Conservation (phyloP, 2,888 invertebrate species). For the Catocala nupta region DNA sequence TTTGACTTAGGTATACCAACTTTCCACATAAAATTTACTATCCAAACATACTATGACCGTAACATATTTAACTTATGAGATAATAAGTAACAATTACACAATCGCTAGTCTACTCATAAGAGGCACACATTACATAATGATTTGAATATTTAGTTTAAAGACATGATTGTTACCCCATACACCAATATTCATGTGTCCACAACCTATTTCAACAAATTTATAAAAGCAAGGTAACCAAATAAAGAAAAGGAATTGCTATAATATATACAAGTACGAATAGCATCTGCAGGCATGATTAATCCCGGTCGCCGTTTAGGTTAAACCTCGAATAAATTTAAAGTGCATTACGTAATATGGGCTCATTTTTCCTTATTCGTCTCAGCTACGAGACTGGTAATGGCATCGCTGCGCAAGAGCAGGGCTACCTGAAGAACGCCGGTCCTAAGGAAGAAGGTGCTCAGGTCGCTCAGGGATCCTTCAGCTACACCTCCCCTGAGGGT, state of each 20-base stretch:
- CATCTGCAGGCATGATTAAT: neutral
- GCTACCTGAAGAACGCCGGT: conserved; percentile 91
- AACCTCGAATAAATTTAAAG: neutral
- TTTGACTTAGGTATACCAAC: too few species aligned
- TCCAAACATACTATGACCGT: too few species aligned
- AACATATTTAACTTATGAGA: neutral
- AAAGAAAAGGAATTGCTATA: neutral
- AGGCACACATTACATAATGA: neutral
- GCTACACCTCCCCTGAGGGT: conserved; percentile 92
- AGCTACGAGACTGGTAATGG: conserved; percentile 93
- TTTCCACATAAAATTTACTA: too few species aligned
- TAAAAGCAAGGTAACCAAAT: neutral
- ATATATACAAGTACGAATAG: neutral
- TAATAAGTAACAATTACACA: neutral
- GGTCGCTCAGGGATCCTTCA: conserved; percentile 90
- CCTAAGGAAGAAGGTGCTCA: conserved; percentile 89
- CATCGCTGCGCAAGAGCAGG: conserved; percentile 90
- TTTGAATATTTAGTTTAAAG: neutral
- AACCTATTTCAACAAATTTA: too few species aligned
- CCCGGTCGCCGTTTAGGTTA: neutral
- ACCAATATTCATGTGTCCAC: too few species aligned
- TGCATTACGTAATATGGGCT: neutral
- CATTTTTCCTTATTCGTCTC: too few species aligned
- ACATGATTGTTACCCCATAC: too few species aligned
- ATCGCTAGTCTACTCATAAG: neutral